Conservation (phyloP, 2,888 invertebrate species). For the Julus scanicus region DNA sequence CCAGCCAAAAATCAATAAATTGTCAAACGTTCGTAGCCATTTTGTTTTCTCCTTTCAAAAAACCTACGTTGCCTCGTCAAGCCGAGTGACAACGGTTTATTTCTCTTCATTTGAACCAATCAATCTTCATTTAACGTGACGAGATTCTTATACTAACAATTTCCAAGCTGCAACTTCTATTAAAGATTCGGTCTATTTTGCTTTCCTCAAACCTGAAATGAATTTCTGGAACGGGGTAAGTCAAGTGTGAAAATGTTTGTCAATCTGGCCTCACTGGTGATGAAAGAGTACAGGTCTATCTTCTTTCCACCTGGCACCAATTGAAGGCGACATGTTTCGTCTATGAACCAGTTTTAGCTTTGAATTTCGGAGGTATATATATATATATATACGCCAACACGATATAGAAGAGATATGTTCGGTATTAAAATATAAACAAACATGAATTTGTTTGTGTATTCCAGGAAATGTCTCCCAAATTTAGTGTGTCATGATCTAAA, state of each 20-base stretch:
- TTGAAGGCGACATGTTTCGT: not conserved
- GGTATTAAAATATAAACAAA: too few species aligned
- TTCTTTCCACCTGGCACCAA: not conserved
- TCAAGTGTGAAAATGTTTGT: constrained; percentile 27
- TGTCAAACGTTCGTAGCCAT: not conserved
- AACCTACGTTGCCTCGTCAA: not conserved
- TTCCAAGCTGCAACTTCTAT: not conserved
- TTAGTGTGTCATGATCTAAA: too few species aligned
- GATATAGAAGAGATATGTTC: too few species aligned
- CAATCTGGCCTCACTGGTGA: constrained; percentile 10
- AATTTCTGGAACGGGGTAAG: constrained; percentile 13
- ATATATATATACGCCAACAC: too few species aligned
- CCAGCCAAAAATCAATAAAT: not conserved
- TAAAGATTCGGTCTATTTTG: not conserved
- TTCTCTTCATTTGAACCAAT: constrained; percentile 39
- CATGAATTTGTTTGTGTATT: too few species aligned
- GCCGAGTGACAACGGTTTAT: constrained; percentile 30
- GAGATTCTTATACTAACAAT: not conserved
- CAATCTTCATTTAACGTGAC: constrained; percentile 30
- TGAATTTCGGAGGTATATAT: not conserved
- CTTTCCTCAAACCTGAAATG: not conserved
- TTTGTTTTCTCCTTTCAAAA: not conserved
- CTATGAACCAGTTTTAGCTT: not conserved
- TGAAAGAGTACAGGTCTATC: not conserved
- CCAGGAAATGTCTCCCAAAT: too few species aligned